Evolutionary conservation across 1,140 invertebrate species (phyloP), one percentile per base, ranked within the genome.

Genomic region (Cyclina sinensis): DNA sequence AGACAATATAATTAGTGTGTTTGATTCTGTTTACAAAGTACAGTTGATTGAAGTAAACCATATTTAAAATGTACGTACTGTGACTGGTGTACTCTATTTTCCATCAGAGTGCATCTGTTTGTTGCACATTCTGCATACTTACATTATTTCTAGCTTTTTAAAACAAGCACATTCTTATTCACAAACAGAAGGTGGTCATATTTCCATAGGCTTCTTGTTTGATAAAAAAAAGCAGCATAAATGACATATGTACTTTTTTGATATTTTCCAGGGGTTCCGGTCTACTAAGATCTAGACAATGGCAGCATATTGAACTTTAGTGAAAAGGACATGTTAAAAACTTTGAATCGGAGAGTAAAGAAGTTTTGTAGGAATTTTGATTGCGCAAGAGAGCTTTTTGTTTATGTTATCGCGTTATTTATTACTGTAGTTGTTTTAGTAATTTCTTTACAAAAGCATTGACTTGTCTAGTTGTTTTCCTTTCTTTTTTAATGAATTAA

Each of bases 361-460:
- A 32, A 48, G 39, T 46, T 78, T 46, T 78, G 43, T 74, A 35
- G 43, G 27, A 35, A 54, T 48, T 46, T 24, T 46, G 39, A 76
- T 78, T 51, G 43, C 30, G 48, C 74, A 78, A 78, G 74, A 51
- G 74, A 57, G 46, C 48, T 78, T 76, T 76, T 78, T 78, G 14
- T 78, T 78, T 51, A 57, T 54, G 48, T 51, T 51, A 51, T 24
- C 21, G 74, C 48, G 30, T 74, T 74, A 74, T 74, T 54, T 51
- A 78, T 51, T 78, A n/a, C n/a, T n/a, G n/a, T n/a, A 78, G 74
- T 51, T 54, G 21, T 51, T 78, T 51, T 48, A 51, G 74, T 51
- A 54, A 78, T 78, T 78, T 78, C 74, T 78, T 32, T 57, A 78
- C 74, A 78, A 78, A 78, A 78, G 74, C 74, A 54, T 78, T 78